These are phyloP conservation scores for Diploptera punctata DNA, from an alignment of 2,888 invertebrate species.

Conservation along the genomic window DNA sequence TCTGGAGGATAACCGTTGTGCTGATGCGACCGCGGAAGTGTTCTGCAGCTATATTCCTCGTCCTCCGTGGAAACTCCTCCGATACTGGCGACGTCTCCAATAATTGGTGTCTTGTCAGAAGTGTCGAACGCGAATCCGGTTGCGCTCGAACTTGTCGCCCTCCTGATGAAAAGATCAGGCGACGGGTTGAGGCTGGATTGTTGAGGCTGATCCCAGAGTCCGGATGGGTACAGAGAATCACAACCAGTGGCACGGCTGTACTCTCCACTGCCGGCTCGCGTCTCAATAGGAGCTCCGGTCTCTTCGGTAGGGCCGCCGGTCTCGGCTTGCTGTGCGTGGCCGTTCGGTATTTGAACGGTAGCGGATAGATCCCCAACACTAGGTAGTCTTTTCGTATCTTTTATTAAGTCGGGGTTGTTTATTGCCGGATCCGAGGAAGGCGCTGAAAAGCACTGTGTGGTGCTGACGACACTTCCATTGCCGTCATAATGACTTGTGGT, in stretches of 20 bases:
- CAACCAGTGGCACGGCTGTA: slow-evolving; percentile 72
- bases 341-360: background rate
- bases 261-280: slow-evolving; percentile 74
- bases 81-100: slow-evolving; percentile 54
- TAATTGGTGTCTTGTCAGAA: slow-evolving; percentile 78
- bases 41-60: slow-evolving; percentile 65
- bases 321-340: slow-evolving; percentile 21
- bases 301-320: slow-evolving; percentile 22
- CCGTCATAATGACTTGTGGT: slow-evolving; percentile 74
- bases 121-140: slow-evolving; percentile 61
- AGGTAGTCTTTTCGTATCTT: slow-evolving; percentile 76
- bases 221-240: slow-evolving; percentile 61
- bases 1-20: slow-evolving; percentile 72
- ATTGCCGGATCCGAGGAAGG: slow-evolving; percentile 62
- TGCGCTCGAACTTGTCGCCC: slow-evolving; percentile 59
- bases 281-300: slow-evolving; percentile 44
- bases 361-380: slow-evolving; percentile 57
- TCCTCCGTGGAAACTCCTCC: slow-evolving; percentile 56
- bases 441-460: slow-evolving; percentile 35
- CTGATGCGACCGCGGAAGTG: slow-evolving; percentile 63
- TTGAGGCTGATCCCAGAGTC: slow-evolving; percentile 72
- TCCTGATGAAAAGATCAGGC: slow-evolving; percentile 56
- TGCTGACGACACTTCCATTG: slow-evolving; percentile 59
- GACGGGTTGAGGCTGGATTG: slow-evolving; percentile 42
- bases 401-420: slow-evolving; percentile 86